phyloP scores from a whole-genome alignment of 2,888 invertebrate genomes.

The Abrostola tripartita region DNA sequence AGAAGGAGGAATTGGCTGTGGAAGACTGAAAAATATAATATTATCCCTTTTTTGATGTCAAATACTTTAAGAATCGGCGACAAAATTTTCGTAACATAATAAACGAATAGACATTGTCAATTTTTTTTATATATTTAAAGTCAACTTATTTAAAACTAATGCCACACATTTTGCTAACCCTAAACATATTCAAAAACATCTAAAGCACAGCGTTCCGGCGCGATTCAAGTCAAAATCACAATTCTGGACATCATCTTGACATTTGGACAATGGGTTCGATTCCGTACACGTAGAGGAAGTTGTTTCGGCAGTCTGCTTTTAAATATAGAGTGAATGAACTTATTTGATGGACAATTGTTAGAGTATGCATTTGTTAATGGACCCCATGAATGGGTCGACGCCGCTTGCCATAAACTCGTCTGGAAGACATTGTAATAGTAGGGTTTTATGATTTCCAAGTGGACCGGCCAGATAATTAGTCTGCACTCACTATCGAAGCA shows the following conservation, averaged over 20 bases:
- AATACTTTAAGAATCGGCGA: neutral
- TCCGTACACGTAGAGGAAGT: constrained; percentile 66
- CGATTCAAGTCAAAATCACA: constrained; percentile 48
- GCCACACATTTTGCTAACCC: constrained; percentile 29
- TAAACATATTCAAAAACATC: constrained; percentile 19
- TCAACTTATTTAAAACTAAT: neutral
- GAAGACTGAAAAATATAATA: too few relatives aligned
- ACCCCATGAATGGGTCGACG: constrained; percentile 27
- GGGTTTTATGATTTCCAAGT: neutral
- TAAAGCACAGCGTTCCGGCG: constrained; percentile 30
- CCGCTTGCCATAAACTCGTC: constrained; percentile 33
- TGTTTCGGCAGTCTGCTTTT: constrained; percentile 49
- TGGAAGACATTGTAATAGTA: constrained; percentile 5
- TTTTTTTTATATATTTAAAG: too few relatives aligned
- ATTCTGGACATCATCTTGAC: constrained; percentile 52
- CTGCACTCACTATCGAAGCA: neutral
- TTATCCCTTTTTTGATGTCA: too few relatives aligned
- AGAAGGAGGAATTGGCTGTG: too few relatives aligned
- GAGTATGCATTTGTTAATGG: constrained; percentile 30
- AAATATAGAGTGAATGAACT: constrained; percentile 52
- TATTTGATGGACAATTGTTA: constrained; percentile 40
- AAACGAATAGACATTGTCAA: too few relatives aligned
- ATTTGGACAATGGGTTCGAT: constrained; percentile 56
- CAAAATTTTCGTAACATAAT: neutral
- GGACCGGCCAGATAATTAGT: neutral